A percentile compares a stretch with the other conserved stretches of the same genome.
Conservation (phyloP, 2,888 invertebrate genomes). For the Drosophila mercatorum region DNA sequence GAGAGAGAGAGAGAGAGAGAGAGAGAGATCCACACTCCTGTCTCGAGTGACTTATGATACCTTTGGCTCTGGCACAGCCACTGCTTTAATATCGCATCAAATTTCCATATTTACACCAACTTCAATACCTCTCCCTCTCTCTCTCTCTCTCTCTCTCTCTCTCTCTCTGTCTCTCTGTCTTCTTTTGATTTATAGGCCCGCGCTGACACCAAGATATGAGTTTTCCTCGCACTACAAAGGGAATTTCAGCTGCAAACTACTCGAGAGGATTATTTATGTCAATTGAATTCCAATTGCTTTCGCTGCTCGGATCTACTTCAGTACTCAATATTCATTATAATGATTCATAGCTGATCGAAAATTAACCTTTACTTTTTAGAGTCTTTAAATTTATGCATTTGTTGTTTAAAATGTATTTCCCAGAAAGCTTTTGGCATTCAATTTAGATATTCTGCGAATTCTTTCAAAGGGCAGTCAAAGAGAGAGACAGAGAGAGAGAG, state of each 20-base stretch:
- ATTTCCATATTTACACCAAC: slow-evolving; percentile 39
- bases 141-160: background rate
- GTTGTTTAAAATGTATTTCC: background rate
- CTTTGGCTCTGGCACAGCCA: background rate
- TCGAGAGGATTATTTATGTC: background rate
- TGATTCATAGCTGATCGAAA: background rate
- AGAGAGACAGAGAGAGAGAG: background rate
- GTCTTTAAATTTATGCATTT: background rate
- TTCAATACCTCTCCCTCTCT: background rate
- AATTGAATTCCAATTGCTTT: background rate
- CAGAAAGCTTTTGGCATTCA: background rate
- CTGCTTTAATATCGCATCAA: slow-evolving; percentile 26
- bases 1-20: background rate
- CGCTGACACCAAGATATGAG: background rate
- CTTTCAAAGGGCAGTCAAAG: background rate
- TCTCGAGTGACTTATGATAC: slow-evolving; percentile 31
- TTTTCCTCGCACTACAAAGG: background rate
- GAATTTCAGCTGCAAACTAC: slow-evolving; percentile 5
- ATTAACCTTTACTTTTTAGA: background rate
- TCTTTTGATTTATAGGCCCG: background rate
- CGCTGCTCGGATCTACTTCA: background rate
- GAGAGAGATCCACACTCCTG: background rate
- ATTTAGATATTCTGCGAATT: background rate
- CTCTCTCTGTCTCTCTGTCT: background rate
- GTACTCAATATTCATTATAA: too few relatives aligned